phyloP scores from a whole-genome alignment of 1,140 invertebrate species.

The Metaphire vulgaris region DNA sequence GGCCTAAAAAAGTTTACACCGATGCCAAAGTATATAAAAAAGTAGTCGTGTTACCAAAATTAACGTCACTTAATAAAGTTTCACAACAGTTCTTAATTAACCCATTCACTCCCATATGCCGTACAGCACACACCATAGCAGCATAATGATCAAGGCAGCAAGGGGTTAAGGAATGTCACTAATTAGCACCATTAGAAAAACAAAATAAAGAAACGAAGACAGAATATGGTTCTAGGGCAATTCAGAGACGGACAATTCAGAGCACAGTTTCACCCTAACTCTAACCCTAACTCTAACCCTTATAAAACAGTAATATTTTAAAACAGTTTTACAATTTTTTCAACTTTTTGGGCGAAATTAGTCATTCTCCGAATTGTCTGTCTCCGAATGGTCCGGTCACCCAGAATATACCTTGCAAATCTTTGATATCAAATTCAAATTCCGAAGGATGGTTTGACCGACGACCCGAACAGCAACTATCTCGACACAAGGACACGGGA shows the following conservation, averaged over 20 bases:
- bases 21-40: too few species aligned
- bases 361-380: constrained; percentile 27
- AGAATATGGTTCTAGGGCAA: too few species aligned
- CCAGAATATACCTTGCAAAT: constrained; percentile 52
- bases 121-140: too few species aligned
- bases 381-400: not conserved
- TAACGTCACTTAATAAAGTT: too few species aligned
- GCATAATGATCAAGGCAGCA: too few species aligned
- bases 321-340: not conserved
- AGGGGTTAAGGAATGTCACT: too few species aligned
- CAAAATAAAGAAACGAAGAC: too few species aligned
- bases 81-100: too few species aligned
- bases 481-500: constrained; percentile 87
- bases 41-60: too few species aligned
- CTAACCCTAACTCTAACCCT: not conserved
- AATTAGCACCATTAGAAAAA: too few species aligned
- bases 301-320: not conserved
- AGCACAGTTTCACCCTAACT: not conserved
- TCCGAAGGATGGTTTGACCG: constrained; percentile 62
- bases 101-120: too few species aligned
- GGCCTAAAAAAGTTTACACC: too few species aligned
- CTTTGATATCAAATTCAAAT: constrained; percentile 72
- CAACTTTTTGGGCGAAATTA: not conserved
- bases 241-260: not conserved
- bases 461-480: constrained; percentile 73